These are phyloP conservation scores for Lissonota sp. DNA, from an alignment of 2,888 invertebrate species.

Conservation along the genomic window DNA sequence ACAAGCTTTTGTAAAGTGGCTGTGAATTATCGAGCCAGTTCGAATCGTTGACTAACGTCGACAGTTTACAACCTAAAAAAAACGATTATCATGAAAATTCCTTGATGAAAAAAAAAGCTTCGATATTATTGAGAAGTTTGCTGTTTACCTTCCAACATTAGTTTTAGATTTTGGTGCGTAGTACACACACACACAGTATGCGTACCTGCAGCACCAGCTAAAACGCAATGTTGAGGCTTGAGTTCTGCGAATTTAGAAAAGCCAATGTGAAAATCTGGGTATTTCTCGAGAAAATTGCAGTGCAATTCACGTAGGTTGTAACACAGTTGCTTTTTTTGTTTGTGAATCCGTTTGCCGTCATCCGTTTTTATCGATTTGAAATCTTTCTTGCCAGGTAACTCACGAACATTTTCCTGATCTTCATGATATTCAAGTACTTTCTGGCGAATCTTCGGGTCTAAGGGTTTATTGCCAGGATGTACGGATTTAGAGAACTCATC, in stretches of 20 bases:
- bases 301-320: conserved; percentile 12
- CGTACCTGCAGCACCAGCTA: conserved; percentile 65
- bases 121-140: background rate
- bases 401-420: conserved; percentile 34
- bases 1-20: conserved; percentile 30
- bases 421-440: conserved; percentile 27
- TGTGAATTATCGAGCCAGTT: conserved; percentile 31
- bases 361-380: conserved; percentile 24
- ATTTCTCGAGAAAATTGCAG: conserved; percentile 1
- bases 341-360: conserved; percentile 25
- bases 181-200: conserved; percentile 69
- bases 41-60: conserved; percentile 24
- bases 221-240: conserved; percentile 64
- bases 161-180: conserved; percentile 67
- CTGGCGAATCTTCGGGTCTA: conserved; percentile 14
- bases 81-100: background rate
- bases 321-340: conserved; percentile 8
- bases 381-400: conserved; percentile 30
- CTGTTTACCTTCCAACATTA: conserved; percentile 62
- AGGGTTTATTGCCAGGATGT: conserved; percentile 24
- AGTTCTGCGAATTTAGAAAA: conserved; percentile 65
- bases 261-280: conserved; percentile 57
- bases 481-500: background rate
- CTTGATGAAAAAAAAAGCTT: conserved; percentile 2
- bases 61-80: conserved; percentile 35